A percentile compares a stretch with the other conserved stretches of the same genome.
These are phyloP conservation scores for Pteronura brasiliensis DNA, from an alignment of 2,113 vertebrate genomes.

Conservation along the genomic window DNA sequence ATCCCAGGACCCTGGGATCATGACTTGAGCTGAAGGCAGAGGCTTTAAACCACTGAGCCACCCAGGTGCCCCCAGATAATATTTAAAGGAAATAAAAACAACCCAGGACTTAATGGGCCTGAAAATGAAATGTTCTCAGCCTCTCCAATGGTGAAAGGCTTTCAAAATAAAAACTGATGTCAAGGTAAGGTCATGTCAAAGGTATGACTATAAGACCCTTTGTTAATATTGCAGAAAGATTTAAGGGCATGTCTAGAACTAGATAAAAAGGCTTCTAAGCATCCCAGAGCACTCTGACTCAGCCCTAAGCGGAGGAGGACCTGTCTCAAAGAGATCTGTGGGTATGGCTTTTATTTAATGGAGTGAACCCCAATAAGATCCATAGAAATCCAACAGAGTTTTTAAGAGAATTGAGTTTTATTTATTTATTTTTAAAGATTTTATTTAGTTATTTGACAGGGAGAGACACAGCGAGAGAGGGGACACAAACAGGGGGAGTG, in stretches of 20 bases:
- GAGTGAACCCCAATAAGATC: background rate
- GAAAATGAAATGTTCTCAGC: slow-evolving; percentile 20
- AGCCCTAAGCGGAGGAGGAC: background rate
- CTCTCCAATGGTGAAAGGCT: background rate
- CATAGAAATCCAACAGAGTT: background rate
- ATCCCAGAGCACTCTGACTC: background rate
- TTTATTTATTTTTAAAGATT: too few relatives aligned
- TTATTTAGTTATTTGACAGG: too few relatives aligned
- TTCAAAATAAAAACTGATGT: background rate
- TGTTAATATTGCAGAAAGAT: background rate
- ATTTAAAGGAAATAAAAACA: slow-evolving; percentile 24
- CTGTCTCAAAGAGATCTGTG: background rate
- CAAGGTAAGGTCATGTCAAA: background rate
- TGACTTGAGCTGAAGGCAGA: too few relatives aligned
- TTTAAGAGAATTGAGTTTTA: background rate
- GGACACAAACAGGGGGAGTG: too few relatives aligned
- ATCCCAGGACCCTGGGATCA: too few relatives aligned
- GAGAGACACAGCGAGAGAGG: too few relatives aligned
- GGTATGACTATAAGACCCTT: background rate
- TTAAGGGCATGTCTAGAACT: background rate
- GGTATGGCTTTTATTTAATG: background rate
- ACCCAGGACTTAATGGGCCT: background rate
- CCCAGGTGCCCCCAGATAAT: background rate
- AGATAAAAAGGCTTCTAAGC: background rate
- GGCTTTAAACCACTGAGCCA: too few relatives aligned